Conservation (phyloP, 2,888 invertebrate genomes). For the Calameuta filiformis region DNA sequence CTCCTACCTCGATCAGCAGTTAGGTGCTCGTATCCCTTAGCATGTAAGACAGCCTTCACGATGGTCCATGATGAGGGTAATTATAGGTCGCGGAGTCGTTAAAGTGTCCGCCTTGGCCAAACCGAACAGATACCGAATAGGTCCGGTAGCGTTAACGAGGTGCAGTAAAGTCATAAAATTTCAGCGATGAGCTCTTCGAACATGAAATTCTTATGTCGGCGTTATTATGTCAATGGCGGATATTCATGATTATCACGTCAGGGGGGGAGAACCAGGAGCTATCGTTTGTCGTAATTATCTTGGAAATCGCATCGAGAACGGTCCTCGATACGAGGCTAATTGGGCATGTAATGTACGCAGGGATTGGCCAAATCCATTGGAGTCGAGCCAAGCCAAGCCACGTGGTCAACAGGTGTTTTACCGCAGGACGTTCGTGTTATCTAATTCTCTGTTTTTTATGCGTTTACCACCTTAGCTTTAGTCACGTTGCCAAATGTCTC, state of each 20-base stretch:
- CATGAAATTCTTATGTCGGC: neutral
- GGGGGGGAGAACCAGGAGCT: neutral
- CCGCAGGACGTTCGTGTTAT: neutral
- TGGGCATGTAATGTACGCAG: neutral
- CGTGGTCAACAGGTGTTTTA: slow-evolving; percentile 10
- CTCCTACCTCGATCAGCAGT: neutral
- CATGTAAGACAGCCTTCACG: neutral
- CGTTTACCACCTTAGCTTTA: neutral
- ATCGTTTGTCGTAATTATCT: neutral
- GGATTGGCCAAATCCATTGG: neutral
- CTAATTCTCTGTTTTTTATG: neutral
- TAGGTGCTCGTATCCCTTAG: neutral
- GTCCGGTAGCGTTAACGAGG: slow-evolving; percentile 2
- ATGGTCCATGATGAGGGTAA: neutral
- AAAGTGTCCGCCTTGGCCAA: neutral
- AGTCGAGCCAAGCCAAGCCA: slow-evolving; percentile 4
- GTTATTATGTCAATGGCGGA: neutral
- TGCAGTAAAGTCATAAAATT: slow-evolving; percentile 8
- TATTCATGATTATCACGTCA: neutral
- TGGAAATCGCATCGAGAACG: neutral
- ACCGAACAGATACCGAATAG: neutral
- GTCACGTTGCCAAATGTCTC: neutral
- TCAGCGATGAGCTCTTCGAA: neutral
- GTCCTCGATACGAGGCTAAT: neutral
- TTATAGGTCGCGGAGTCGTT: slow-evolving; percentile 1